Percentiles rank a stretch among this genome's conserved stretches.
These are phyloP conservation scores for Acrocera orbiculus DNA, from an alignment of 2,888 invertebrate genomes.

Conservation along the genomic window DNA sequence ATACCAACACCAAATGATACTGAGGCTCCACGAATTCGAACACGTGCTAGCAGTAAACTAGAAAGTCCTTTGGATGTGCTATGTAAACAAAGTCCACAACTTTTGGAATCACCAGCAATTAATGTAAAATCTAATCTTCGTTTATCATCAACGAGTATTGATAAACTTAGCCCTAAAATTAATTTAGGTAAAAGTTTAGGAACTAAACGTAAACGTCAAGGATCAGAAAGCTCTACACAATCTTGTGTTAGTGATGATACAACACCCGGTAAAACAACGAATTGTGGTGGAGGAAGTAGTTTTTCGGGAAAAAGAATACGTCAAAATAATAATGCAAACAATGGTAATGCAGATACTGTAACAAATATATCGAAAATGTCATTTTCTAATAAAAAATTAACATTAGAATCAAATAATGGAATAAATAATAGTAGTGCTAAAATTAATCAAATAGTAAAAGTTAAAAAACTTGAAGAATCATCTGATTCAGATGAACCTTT, in stretches of 20 bases:
- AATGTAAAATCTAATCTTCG: constrained; percentile 19
- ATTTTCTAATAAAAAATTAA: background rate
- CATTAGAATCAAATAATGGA: constrained; percentile 2
- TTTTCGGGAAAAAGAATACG: constrained; percentile 21
- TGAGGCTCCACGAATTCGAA: constrained; percentile 38
- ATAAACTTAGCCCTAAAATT: constrained; percentile 21
- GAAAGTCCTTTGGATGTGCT: constrained; percentile 44
- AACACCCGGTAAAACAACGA: constrained; percentile 14
- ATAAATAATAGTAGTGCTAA: constrained; percentile 1
- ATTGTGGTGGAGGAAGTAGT: constrained; percentile 29
- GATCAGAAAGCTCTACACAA: constrained; percentile 56
- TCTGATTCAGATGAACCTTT: constrained; percentile 70
- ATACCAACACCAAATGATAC: constrained; percentile 43
- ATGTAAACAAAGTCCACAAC: constrained; percentile 34
- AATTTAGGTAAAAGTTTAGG: constrained; percentile 18
- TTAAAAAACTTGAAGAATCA: constrained; percentile 37
- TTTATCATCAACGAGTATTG: constrained; percentile 12
- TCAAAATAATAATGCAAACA: constrained; percentile 17
- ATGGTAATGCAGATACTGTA: background rate
- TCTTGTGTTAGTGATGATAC: constrained; percentile 42
- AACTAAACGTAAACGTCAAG: constrained; percentile 55
- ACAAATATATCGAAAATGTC: constrained; percentile 1
- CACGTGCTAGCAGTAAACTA: constrained; percentile 49
- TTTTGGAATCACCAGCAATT: constrained; percentile 12
- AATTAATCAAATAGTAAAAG: constrained; percentile 10